phyloP scores from a whole-genome alignment of 2,113 vertebrate species.

The Vicugna pacos region DNA sequence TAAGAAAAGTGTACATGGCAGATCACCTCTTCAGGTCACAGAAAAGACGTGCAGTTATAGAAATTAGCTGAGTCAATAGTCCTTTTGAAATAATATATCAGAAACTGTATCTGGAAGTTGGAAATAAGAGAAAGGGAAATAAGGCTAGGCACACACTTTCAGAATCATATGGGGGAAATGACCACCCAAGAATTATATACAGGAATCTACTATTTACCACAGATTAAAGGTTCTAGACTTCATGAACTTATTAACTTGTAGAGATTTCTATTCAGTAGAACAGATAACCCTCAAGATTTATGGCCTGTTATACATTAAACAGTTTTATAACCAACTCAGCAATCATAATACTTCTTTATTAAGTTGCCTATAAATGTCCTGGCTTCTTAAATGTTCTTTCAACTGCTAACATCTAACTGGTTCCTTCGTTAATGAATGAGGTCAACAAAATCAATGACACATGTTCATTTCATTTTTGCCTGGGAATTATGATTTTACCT shows the following conservation, averaged over 20 bases:
- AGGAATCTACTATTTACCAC: not conserved
- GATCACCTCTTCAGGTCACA: not conserved
- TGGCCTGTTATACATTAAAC: not conserved
- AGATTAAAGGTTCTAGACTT: not conserved
- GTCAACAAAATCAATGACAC: not conserved
- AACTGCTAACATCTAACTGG: not conserved
- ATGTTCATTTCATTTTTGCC: not conserved
- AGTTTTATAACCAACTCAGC: constrained; percentile 12
- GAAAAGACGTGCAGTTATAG: not conserved
- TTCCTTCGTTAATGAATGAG: not conserved
- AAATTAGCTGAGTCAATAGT: not conserved
- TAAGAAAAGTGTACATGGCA: not conserved
- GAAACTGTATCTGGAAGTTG: not conserved
- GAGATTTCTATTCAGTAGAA: not conserved
- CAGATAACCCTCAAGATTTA: not conserved
- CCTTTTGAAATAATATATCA: not conserved
- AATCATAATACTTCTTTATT: not conserved
- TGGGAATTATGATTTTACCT: not conserved
- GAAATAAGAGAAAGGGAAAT: not conserved
- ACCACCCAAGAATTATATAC: not conserved
- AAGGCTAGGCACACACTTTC: not conserved
- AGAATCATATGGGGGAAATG: not conserved
- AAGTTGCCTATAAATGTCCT: not conserved
- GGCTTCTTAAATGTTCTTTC: not conserved
- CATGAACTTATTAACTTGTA: not conserved